Evolutionary conservation across 1,140 invertebrate genomes (phyloP).

Genomic region (Lysiphlebus fabarum): DNA sequence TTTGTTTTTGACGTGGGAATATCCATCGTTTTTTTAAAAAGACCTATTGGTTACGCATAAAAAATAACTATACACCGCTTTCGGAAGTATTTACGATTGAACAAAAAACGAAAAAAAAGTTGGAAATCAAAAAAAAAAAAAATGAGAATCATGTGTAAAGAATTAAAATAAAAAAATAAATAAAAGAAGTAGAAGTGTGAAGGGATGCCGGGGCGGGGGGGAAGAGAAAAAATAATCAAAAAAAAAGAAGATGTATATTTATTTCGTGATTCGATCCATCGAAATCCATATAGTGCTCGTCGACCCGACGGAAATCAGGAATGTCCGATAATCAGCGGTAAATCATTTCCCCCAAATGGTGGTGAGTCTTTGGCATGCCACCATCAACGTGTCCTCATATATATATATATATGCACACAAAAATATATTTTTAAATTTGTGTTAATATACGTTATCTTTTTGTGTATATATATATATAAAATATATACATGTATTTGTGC

Average conservation of each 20-base stretch:
- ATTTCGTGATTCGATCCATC: conserved; percentile 24
- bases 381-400: not conserved
- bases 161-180: no score
- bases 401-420: conserved; percentile 8
- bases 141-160: no score
- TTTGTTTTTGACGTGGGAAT: conserved; percentile 8
- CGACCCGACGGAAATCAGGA: conserved; percentile 42
- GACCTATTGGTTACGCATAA: conserved; percentile 21
- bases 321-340: conserved; percentile 47
- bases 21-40: not conserved
- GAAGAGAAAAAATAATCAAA: conserved; percentile 14
- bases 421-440: no score
- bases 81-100: not conserved
- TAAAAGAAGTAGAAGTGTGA: no score
- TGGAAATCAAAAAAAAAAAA: no score
- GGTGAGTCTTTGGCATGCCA: conserved; percentile 11
- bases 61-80: conserved; percentile 17
- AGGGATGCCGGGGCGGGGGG: no score
- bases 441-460: no score
- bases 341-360: conserved; percentile 32
- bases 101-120: not conserved
- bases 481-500: conserved; percentile 26
- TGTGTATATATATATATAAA: not conserved
- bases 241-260: conserved; percentile 18
- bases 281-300: conserved; percentile 24